Base-by-base conservation (phyloP, 2,113 vertebrate species). In the Anhinga anhinga region DNA sequence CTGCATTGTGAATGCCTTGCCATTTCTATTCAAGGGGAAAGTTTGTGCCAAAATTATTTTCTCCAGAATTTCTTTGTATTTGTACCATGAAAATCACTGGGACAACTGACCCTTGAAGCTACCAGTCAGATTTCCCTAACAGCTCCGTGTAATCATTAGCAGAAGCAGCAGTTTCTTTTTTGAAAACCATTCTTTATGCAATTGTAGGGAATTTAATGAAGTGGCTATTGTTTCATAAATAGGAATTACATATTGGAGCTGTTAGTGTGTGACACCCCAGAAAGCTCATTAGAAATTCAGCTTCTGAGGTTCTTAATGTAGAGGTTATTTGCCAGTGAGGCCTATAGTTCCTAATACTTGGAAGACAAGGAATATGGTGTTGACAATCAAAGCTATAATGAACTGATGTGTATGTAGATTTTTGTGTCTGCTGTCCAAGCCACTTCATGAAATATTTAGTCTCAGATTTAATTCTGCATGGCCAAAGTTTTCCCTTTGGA, bases 371-470 rank as follows among this genome's bases (percentile, higher is more conserved):
- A 56, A 34, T 70, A 42, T 19, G 9, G 58, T 93, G 82, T 34
- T 92, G 58, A 96, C 74, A 80, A 79, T 67, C 63, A 78, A 92
- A 95, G 32, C 67, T 83, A 38, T 80, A 95, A 81, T 73, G 71
- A 88, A 71, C 42, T 70, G 74, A 92, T 88, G 49, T 87, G 66
- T 86, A 38, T 52, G 59, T 86, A 93, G 90, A 86, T 88, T 94
- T 94, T 95, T 86, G 38, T 74, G 82, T 90, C 58, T 86, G 63
- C 90, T 86, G 63, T 90, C 92, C 90, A 96, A 90, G 47, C 74
- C 92, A 90, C 76, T 93, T 86, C 10, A 71, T 90, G 79, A 93
- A 96, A 92, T 96, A 95, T 90, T 97, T 96, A 92, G 92, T 86
- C 67, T 70, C 67, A 81, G 63, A 86, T 83, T 97, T 90, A 96